Evolutionary conservation across 2,797 vertebrate genomes (phyloP).

Genomic region (Steatocranus sp.): DNA sequence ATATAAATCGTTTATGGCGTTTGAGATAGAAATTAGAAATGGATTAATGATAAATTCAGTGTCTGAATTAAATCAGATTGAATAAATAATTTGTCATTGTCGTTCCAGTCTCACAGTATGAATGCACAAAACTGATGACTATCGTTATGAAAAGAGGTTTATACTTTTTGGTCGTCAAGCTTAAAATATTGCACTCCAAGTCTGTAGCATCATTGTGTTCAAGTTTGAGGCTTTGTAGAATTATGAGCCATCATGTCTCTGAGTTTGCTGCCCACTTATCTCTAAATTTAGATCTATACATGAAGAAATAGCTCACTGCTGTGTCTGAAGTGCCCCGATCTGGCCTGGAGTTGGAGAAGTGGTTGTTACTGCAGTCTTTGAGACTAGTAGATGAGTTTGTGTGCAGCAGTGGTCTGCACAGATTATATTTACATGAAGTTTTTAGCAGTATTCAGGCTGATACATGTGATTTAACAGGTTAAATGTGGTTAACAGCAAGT

Average conservation of each 20-base stretch:
- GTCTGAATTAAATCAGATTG: background rate
- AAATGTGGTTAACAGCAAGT: slow-evolving; percentile 3
- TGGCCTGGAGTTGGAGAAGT: background rate
- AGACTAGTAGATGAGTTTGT: background rate
- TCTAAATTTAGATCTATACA: slow-evolving; percentile 48
- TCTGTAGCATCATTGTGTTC: background rate
- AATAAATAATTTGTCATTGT: background rate
- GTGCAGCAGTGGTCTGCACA: background rate
- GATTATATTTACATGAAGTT: background rate
- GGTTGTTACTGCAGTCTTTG: background rate
- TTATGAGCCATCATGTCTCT: background rate
- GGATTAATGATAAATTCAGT: background rate
- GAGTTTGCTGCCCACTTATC: slow-evolving; percentile 35
- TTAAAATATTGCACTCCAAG: background rate
- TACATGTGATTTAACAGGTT: background rate
- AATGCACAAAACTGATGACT: background rate
- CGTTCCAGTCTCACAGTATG: background rate
- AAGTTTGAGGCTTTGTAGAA: background rate
- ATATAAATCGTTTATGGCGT: background rate
- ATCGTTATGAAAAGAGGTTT: background rate
- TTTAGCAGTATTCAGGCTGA: background rate
- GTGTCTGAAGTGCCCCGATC: slow-evolving; percentile 13
- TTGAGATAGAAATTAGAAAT: background rate
- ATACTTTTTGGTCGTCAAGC: background rate
- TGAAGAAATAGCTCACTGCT: background rate